Percentiles rank a stretch among this genome's conserved stretches.
These are phyloP conservation scores for Puntigrus tetrazona DNA, from an alignment of 2,113 vertebrate species.

Conservation along the genomic window DNA sequence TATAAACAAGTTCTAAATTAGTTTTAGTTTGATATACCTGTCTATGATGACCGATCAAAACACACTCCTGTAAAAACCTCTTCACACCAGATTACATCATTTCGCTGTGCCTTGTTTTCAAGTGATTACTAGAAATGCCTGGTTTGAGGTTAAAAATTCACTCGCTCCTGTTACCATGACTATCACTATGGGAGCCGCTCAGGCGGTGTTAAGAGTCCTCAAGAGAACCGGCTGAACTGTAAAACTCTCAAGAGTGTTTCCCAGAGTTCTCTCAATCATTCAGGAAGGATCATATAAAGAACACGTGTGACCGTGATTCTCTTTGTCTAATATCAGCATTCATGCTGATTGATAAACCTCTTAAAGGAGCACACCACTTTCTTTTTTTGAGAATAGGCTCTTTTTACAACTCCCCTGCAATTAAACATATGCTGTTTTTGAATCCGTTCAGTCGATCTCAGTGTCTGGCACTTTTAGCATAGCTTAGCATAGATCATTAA, in stretches of 20 bases:
- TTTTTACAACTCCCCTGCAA: too few relatives aligned
- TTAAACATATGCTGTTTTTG: too few relatives aligned
- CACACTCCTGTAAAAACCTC: not conserved
- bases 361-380: too few relatives aligned
- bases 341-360: too few relatives aligned
- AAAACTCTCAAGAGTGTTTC: not conserved
- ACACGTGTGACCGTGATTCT: too few relatives aligned
- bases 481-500: too few relatives aligned
- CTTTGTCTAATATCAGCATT: too few relatives aligned
- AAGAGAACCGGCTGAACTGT: not conserved
- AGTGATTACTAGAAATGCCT: not conserved
- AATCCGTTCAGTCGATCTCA: too few relatives aligned
- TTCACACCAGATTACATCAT: not conserved
- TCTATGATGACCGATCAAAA: not conserved
- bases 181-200: not conserved
- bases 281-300: too few relatives aligned
- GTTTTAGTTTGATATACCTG: not conserved
- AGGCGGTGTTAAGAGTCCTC: not conserved
- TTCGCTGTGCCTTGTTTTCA: not conserved
- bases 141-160: constrained; percentile 33
- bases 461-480: too few relatives aligned
- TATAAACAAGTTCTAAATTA: not conserved
- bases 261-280: not conserved
- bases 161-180: not conserved
- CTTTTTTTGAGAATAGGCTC: too few relatives aligned